Percentiles rank a stretch among this genome's conserved stretches.
Evolutionary conservation across 2,888 invertebrate species (phyloP).

Genomic region (Drosophila melanocephala): DNA sequence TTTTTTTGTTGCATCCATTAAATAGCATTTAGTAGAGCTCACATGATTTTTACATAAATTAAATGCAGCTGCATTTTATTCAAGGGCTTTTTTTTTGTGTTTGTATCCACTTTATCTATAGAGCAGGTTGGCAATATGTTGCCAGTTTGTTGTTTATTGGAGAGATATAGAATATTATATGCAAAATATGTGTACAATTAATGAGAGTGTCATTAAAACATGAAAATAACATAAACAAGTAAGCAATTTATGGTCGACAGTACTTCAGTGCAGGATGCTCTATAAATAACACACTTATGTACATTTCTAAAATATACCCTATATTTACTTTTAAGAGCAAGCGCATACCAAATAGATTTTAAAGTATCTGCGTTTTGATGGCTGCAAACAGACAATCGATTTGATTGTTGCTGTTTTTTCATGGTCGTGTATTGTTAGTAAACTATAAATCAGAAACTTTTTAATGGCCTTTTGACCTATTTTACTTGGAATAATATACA

Average conservation of each 20-base stretch:
- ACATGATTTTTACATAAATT: conserved; percentile 71
- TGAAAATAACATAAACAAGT: conserved; percentile 2
- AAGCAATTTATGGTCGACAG: neutral
- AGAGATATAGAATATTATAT: conserved; percentile 32
- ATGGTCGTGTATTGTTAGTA: neutral
- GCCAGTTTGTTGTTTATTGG: conserved; percentile 60
- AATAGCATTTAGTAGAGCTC: conserved; percentile 49
- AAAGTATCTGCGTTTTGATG: neutral
- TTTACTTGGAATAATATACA: neutral
- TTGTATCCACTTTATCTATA: conserved; percentile 55
- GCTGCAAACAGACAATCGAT: neutral
- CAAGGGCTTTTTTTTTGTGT: conserved; percentile 7
- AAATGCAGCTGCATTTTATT: conserved; percentile 45
- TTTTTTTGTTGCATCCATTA: conserved; percentile 22
- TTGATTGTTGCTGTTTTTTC: neutral
- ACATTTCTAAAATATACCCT: neutral
- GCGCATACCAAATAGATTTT: neutral
- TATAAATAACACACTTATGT: neutral
- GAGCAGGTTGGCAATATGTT: conserved; percentile 61
- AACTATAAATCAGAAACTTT: neutral
- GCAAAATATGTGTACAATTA: conserved; percentile 41
- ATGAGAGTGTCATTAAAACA: conserved; percentile 6
- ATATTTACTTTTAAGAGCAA: neutral
- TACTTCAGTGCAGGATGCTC: neutral
- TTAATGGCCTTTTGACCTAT: neutral